Conservation (phyloP, 2,888 invertebrate species). For the Acanthosepion esculentum region DNA sequence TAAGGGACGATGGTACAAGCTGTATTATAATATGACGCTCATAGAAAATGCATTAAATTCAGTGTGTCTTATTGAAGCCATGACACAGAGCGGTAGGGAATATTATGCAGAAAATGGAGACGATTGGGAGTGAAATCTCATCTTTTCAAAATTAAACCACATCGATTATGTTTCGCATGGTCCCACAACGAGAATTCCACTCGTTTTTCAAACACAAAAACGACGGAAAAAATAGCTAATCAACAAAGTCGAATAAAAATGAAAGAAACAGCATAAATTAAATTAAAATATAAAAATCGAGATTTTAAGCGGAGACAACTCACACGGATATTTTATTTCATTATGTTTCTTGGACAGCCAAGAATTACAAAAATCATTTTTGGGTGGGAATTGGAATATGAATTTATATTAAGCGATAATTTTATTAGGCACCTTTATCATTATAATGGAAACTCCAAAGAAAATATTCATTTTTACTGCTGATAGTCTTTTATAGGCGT, state of each 20-base stretch:
- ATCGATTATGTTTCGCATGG: neutral
- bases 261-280: neutral
- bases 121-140: neutral
- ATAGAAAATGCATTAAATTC: no score
- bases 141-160: neutral
- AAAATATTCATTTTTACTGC: neutral
- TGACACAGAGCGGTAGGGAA: no score
- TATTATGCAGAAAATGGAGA: neutral
- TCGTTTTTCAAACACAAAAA: neutral
- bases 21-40: no score
- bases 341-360: neutral
- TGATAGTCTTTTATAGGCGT: neutral
- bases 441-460: neutral
- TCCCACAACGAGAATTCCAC: neutral
- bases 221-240: neutral
- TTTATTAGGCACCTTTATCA: neutral
- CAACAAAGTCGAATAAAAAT: neutral
- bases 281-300: neutral
- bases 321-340: neutral
- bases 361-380: neutral
- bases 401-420: conserved; percentile 10
- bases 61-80: no score
- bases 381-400: neutral
- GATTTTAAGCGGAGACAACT: neutral
- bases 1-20: no score